These are phyloP conservation scores for Megaceryle torquata DNA, from an alignment of 2,113 vertebrate species.

Conservation along the genomic window DNA sequence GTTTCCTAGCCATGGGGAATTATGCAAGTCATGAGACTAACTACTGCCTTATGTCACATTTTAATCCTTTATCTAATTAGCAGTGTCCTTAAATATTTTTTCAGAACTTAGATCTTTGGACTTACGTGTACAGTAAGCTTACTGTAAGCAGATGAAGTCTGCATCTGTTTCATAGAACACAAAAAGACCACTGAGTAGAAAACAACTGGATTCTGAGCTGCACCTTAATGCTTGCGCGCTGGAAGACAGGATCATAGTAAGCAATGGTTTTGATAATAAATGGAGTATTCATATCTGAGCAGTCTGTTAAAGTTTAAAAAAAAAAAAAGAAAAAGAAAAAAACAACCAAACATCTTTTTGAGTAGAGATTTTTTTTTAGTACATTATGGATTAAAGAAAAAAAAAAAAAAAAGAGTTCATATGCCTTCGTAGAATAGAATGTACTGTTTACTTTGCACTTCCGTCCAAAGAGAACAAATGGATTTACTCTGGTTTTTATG, in stretches of 20 bases:
- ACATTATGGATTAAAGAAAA: not conserved
- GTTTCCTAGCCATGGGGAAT: not conserved
- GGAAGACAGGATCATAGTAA: slow-evolving; percentile 18
- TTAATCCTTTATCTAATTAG: not conserved
- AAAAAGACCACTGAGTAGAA: not conserved
- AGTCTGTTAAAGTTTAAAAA: not conserved
- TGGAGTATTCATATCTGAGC: not conserved
- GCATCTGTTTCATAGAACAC: not conserved
- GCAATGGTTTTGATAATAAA: not conserved
- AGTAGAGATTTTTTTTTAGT: not conserved
- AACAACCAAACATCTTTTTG: not conserved
- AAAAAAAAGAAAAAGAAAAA: not conserved
- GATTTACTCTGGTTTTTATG: not conserved
- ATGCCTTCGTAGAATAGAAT: not conserved
- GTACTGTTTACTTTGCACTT: not conserved
- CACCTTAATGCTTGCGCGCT: not conserved
- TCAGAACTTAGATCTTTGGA: not conserved
- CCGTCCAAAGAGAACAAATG: not conserved
- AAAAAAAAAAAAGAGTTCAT: not conserved
- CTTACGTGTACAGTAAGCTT: not conserved
- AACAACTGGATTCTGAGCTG: slow-evolving; percentile 17
- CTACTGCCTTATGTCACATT: not conserved
- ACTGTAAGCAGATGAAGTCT: not conserved
- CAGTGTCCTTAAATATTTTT: not conserved
- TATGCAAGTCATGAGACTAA: not conserved